Evolutionary conservation across 23 tunicate species (phyloP).

Genomic region (Oikopleura vanhoeffeni): DNA sequence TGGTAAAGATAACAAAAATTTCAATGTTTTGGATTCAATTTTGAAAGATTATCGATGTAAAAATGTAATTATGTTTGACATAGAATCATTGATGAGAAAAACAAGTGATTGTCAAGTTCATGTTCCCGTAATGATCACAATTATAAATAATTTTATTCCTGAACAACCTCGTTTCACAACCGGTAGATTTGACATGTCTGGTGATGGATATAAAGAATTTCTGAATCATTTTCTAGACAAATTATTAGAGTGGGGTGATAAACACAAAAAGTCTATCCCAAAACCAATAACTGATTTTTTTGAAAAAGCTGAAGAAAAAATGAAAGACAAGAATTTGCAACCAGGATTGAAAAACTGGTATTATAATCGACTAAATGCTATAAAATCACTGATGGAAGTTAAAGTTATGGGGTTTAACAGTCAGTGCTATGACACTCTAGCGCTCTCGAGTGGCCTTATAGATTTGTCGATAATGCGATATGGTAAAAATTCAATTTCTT

Average conservation of each 20-base stretch:
- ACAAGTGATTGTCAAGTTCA: not conserved
- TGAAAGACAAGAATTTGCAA: not conserved
- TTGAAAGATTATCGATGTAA: not conserved
- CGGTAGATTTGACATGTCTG: not conserved
- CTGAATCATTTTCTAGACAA: not conserved
- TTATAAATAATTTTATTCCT: not conserved
- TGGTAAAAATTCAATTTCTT: not conserved
- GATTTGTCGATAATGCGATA: not conserved
- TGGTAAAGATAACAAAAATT: no score
- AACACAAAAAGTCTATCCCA: not conserved
- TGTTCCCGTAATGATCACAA: not conserved
- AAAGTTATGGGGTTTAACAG: not conserved
- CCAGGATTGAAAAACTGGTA: not conserved
- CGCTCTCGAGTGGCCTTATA: not conserved
- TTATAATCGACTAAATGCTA: not conserved
- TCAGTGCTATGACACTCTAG: not conserved
- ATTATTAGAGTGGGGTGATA: not conserved
- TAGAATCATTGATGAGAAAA: not conserved
- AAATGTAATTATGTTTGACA: not conserved
- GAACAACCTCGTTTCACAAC: not conserved
- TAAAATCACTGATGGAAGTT: not conserved
- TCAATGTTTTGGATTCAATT: not conserved
- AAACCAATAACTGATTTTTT: not conserved
- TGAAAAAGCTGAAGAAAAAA: not conserved
- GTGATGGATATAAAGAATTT: not conserved